Percentiles rank a stretch among this genome's conserved stretches.
Conservation (phyloP, 2,888 invertebrate genomes). For the Drosophila subquinaria region DNA sequence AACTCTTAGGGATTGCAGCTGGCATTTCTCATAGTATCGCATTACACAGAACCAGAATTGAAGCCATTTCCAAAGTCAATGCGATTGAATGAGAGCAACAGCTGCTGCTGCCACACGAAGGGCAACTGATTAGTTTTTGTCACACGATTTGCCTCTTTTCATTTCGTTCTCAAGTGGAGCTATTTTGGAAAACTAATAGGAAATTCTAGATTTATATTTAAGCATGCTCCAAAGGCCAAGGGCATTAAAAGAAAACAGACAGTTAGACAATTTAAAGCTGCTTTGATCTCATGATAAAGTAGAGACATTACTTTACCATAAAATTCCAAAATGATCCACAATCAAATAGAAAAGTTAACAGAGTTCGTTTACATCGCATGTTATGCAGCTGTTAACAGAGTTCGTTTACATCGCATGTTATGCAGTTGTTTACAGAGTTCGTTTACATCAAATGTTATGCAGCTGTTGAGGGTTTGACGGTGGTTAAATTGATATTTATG, state of each 20-base stretch:
- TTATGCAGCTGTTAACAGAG: slow-evolving; percentile 7
- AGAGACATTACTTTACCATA: slow-evolving; percentile 4
- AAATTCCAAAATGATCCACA: not conserved
- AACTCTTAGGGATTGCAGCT: slow-evolving; percentile 27
- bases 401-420: slow-evolving; percentile 29
- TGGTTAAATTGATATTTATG: slow-evolving; percentile 41
- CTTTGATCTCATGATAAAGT: slow-evolving; percentile 30
- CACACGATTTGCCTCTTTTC: slow-evolving; percentile 30
- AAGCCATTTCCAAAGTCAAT: slow-evolving; percentile 25
- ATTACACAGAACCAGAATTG: slow-evolving; percentile 24
- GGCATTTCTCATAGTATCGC: slow-evolving; percentile 46
- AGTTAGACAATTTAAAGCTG: slow-evolving; percentile 13
- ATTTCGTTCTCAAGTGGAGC: not conserved
- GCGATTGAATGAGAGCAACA: slow-evolving; percentile 41
- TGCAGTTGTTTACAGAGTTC: not conserved
- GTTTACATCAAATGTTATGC: slow-evolving; percentile 21
- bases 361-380: not conserved
- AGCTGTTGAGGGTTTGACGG: not conserved
- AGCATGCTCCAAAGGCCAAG: slow-evolving; percentile 25
- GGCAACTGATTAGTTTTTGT: slow-evolving; percentile 47
- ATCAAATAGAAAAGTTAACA: not conserved
- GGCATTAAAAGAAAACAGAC: slow-evolving; percentile 11
- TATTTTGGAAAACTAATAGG: slow-evolving; percentile 11
- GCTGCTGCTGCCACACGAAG: slow-evolving; percentile 37
- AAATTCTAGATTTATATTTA: slow-evolving; percentile 23